A percentile compares a stretch with the other conserved stretches of the same genome.
These are phyloP conservation scores for Pangasius sanitwongsei DNA, from an alignment of 2,797 vertebrate species.

Conservation along the genomic window DNA sequence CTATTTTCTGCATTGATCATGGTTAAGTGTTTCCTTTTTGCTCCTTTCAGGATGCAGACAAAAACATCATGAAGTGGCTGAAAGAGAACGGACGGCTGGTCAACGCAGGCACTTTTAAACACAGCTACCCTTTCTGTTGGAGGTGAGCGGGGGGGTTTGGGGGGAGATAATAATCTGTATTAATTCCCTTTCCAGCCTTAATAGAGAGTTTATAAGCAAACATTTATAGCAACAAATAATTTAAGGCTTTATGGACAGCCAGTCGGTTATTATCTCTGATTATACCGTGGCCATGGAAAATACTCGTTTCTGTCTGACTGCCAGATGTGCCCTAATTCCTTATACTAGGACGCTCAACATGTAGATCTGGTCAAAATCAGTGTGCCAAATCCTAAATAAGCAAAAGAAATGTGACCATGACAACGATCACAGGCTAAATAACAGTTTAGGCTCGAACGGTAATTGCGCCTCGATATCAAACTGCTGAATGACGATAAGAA, in stretches of 20 bases:
- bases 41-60: conserved; percentile 89
- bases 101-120: conserved; percentile 80
- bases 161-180: neutral
- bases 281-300: neutral
- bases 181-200: neutral
- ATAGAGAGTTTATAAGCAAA: neutral
- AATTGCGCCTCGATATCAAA: neutral
- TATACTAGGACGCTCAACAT: neutral
- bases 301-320: neutral
- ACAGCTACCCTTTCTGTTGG: conserved; percentile 99
- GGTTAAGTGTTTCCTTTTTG: neutral
- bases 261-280: neutral
- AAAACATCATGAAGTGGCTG: conserved; percentile 88
- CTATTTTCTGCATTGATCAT: neutral
- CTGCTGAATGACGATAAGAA: neutral
- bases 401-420: neutral
- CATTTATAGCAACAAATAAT: neutral
- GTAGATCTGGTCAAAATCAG: neutral
- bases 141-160: conserved; percentile 77
- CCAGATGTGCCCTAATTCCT: neutral
- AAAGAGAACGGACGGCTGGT: conserved; percentile 90
- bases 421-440: neutral
- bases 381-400: neutral
- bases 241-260: neutral
- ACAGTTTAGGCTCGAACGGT: neutral